Evolutionary conservation across 2,797 vertebrate species (phyloP).

Genomic region (Clarias fuscus): DNA sequence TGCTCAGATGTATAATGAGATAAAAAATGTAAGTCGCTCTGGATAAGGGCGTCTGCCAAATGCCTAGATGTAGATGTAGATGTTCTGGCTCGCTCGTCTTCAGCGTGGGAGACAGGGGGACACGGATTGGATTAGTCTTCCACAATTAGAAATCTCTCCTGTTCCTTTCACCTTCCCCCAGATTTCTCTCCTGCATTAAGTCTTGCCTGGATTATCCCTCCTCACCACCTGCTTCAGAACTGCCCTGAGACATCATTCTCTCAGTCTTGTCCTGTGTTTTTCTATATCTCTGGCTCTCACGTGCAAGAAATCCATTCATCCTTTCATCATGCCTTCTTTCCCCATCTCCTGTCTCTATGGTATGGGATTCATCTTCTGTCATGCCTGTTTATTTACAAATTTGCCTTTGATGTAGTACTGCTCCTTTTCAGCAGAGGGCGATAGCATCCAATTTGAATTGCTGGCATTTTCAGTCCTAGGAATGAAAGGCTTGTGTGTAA

Average conservation of each 20-base stretch:
- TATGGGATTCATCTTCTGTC: background rate
- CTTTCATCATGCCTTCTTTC: background rate
- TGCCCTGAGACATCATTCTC: background rate
- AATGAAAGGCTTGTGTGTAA: background rate
- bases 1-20: too few relatives aligned
- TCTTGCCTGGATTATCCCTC: slow-evolving; percentile 86
- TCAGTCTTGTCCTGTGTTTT: background rate
- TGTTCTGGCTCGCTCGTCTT: slow-evolving; percentile 6
- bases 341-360: slow-evolving; percentile 11
- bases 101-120: slow-evolving; percentile 31
- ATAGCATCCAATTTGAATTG: slow-evolving; percentile 21
- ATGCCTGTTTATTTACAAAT: background rate
- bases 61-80: too few relatives aligned
- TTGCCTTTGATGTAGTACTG: slow-evolving; percentile 5
- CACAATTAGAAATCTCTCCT: slow-evolving; percentile 79
- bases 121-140: slow-evolving; percentile 77
- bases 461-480: background rate
- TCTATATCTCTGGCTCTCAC: background rate
- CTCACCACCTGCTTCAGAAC: slow-evolving; percentile 78
- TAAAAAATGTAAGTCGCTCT: too few relatives aligned
- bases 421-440: slow-evolving; percentile 45
- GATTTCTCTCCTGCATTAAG: slow-evolving; percentile 70
- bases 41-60: too few relatives aligned
- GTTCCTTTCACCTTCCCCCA: slow-evolving; percentile 60
- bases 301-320: background rate